Base-by-base conservation (phyloP, 2,113 vertebrate species). In the Callopanchax toddi region DNA sequence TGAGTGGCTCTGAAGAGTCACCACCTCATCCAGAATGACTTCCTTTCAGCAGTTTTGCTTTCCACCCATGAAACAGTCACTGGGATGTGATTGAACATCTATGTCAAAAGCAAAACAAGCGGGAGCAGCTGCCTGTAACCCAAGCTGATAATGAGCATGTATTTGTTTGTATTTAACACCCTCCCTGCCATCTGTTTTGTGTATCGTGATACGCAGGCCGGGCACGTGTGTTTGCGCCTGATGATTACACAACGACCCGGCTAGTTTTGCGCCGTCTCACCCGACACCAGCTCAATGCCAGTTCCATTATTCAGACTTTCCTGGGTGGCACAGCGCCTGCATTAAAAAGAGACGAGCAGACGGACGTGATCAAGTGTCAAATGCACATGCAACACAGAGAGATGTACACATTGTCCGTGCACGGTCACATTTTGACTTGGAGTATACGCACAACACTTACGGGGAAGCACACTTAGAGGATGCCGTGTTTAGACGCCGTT, bases 141-240 rank as follows among this genome's bases (percentile, higher is more conserved):
- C 69, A 52, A 89, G 76, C 76, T 60, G 76, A 75, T 86, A 83
- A 83, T 81, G 70, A 82, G 75, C 42, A 37, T 76, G 62, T 82
- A 62, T 76, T 77, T 71, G 49, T 86, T 84, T 89, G 89, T 90
- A 88, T 91, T 91, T 86, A 88, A 86, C 86, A 82, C 78, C 76
- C 67, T 69, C 64, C 42, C 52, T 37, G 63, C 90, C 92, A 92
- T 92, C 90, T 92, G 92, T 57, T 85, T 60, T 45, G 26, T 84
- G 74, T 89, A 86, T 78, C 88, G 84, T 82, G 80, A 87, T 87
- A 83, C 69, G 44, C 64, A 22, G 67, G 20, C 56, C 4, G 55
- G 46, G 68, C 88, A 85, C 57, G 70, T 82, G 83, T 71, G 79
- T 26, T 29, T 70, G 75, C 80, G 76, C 72, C 78, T 81, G 78